A percentile compares a stretch with the other conserved stretches of the same genome.
phyloP scores from a whole-genome alignment of 2,113 vertebrate species.

The Athene noctua region DNA sequence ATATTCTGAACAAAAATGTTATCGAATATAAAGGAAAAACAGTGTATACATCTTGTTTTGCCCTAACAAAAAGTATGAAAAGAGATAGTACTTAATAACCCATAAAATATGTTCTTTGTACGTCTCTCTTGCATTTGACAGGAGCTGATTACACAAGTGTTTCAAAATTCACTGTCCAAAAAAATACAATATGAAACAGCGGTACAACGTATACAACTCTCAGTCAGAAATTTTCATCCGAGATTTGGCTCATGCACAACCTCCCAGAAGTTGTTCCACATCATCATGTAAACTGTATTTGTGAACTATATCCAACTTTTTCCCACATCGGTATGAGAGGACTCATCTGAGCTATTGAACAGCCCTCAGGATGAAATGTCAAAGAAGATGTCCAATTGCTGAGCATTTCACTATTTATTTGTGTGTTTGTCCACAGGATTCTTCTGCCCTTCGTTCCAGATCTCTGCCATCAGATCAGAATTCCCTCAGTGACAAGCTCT shows the following conservation, averaged over 20 bases:
- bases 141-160: neutral
- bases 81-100: neutral
- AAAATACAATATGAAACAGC: neutral
- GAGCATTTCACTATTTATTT: neutral
- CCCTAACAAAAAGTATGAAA: neutral
- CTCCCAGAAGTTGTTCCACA: neutral
- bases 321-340: neutral
- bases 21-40: neutral
- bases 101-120: neutral
- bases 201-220: neutral
- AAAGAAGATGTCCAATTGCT: neutral
- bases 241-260: neutral
- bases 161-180: neutral
- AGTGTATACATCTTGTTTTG: neutral
- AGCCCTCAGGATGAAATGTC: neutral
- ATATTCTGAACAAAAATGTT: neutral
- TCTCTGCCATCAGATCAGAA: neutral
- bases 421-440: neutral
- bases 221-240: neutral
- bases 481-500: neutral
- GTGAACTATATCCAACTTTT: neutral
- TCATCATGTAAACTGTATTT: neutral
- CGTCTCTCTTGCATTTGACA: neutral
- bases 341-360: neutral
- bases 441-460: neutral